Evolutionary conservation across 2,888 invertebrate genomes (phyloP), one percentile per base, ranked within the genome.

Genomic region (Amblyjoppa fuscipennis): DNA sequence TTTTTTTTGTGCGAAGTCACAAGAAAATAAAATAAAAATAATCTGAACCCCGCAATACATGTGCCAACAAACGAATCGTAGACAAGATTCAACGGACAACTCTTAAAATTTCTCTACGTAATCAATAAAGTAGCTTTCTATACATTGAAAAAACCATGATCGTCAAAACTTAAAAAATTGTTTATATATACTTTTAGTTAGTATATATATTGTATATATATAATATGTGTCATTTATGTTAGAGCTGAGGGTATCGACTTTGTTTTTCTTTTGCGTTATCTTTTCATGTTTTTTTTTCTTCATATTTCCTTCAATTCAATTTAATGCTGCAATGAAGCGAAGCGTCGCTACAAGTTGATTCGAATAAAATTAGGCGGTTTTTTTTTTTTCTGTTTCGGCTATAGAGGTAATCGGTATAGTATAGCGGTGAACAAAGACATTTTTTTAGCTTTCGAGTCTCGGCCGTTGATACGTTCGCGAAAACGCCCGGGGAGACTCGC

Each of bases 281-380:
- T 68, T 77, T 51, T 71, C 28, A 2, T 31, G 5, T 34, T 34
- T 34, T 45, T 81, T 51, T 38, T 79, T 53, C 79, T 64, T 71
- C 20, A n/a, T 59, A 61, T 85, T 56, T 85, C 70, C 51, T 79
- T 85, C 70, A 82, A 75, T 85, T 79, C 73, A 85, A 80, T 70
- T 81, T 84, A 81, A 82, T 78, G 77, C 77, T 84, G 80, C 84
- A 77, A 84, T 81, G 77, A 84, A 82, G 85, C 85, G 77, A 85
- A 85, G 85, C 85, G 81, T 81, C 74, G 74, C 85, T 85, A 85
- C 75, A 51, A 84, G 73, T 85, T 82, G 69, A 78, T 75, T 82
- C 78, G 78, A 79, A 85, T 82, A 82, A 82, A 85, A 85, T 85
- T 85, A 85, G 85, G 85, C 85, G 31, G 79, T 78, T 38, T 38